Evolutionary conservation across 2,113 vertebrate species (phyloP).

Genomic region (Silurus meridionalis): DNA sequence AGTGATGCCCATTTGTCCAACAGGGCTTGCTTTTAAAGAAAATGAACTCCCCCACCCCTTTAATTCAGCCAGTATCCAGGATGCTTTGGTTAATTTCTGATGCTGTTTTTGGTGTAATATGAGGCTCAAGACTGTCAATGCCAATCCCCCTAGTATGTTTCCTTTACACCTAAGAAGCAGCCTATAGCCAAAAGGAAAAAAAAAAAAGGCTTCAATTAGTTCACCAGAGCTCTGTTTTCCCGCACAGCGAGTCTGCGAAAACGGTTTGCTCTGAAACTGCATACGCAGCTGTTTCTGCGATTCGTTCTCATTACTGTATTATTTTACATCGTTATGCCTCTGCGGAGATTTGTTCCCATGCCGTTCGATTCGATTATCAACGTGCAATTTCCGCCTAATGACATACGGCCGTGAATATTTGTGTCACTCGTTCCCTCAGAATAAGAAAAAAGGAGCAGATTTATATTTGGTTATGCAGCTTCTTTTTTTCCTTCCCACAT

Average conservation of each 20-base stretch:
- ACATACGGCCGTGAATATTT: background rate
- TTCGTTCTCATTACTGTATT: slow-evolving; percentile 28
- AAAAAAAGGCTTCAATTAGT: slow-evolving; percentile 22
- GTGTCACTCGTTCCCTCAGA: background rate
- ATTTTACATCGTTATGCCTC: slow-evolving; percentile 30
- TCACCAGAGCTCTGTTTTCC: slow-evolving; percentile 3
- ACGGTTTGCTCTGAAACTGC: slow-evolving; percentile 19
- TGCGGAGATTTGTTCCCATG: background rate
- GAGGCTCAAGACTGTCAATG: background rate
- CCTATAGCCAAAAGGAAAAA: background rate
- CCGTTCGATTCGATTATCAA: slow-evolving; percentile 26
- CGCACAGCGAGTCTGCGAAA: slow-evolving; percentile 10
- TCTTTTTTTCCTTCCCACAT: background rate
- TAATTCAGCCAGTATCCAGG: background rate
- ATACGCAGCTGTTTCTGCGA: slow-evolving; percentile 19
- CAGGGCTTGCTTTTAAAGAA: background rate
- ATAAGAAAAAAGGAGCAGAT: background rate
- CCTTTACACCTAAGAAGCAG: background rate
- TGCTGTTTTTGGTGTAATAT: background rate
- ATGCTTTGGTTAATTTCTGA: background rate
- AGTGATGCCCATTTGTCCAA: background rate
- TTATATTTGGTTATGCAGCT: background rate
- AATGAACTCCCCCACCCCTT: background rate
- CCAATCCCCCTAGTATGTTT: background rate
- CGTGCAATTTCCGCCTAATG: slow-evolving; percentile 7